Evolutionary conservation across 2,888 invertebrate species (phyloP).

Genomic region (Acanthococcus lagerstroemiae): DNA sequence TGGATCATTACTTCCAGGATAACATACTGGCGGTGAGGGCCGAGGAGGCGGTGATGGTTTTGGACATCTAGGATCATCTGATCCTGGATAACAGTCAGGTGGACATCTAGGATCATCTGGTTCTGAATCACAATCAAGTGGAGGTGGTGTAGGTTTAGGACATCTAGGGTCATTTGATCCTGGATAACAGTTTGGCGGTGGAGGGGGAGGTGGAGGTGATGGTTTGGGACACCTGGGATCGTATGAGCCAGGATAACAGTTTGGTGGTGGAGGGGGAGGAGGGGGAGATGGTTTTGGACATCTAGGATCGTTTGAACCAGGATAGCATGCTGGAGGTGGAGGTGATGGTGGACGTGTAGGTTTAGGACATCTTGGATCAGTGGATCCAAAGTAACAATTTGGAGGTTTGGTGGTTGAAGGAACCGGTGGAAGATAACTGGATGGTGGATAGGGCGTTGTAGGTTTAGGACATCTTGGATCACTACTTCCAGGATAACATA

Average conservation of each 20-base stretch:
- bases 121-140: conserved; percentile 38
- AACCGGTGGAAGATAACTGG: not conserved
- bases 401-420: conserved; percentile 26
- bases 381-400: conserved; percentile 41
- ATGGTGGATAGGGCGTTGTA: conserved; percentile 19
- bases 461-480: conserved; percentile 41
- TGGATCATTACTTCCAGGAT: conserved; percentile 30
- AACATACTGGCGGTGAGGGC: conserved; percentile 32
- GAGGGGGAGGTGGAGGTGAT: conserved; percentile 32
- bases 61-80: conserved; percentile 40
- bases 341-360: conserved; percentile 33
- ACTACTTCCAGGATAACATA: conserved; percentile 40
- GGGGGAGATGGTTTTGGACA: conserved; percentile 37
- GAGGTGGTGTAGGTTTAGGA: conserved; percentile 35
- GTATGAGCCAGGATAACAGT: conserved; percentile 34
- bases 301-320: conserved; percentile 39
- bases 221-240: conserved; percentile 30
- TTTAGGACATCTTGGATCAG: conserved; percentile 39
- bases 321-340: conserved; percentile 39
- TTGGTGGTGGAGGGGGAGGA: conserved; percentile 33
- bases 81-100: conserved; percentile 38
- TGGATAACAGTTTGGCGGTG: conserved; percentile 35
- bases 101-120: conserved; percentile 39
- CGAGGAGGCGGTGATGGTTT: conserved; percentile 28
- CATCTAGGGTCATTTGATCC: conserved; percentile 37